These are phyloP conservation scores for Mycalesis mineus DNA, from an alignment of 2,888 invertebrate genomes.

Conservation along the genomic window DNA sequence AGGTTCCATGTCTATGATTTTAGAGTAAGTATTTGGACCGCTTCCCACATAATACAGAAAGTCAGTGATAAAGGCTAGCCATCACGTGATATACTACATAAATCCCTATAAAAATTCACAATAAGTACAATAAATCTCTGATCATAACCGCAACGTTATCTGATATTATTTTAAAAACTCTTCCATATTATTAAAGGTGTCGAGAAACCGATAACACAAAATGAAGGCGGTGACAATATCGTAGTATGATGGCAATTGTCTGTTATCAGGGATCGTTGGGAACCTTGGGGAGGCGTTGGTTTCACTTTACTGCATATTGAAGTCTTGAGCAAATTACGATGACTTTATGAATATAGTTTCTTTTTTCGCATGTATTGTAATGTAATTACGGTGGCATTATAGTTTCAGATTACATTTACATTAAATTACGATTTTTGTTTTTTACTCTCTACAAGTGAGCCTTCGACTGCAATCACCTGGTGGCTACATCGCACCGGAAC, in stretches of 20 bases:
- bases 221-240: slow-evolving; percentile 3
- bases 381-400: no score
- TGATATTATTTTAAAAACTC: slow-evolving; percentile 7
- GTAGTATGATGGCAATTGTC: slow-evolving; percentile 1
- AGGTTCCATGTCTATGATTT: no score
- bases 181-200: slow-evolving; percentile 1
- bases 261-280: slow-evolving; percentile 8
- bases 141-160: neutral
- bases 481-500: no score
- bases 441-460: no score
- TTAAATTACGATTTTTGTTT: no score
- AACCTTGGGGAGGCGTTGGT: slow-evolving; percentile 7
- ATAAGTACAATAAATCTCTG: neutral
- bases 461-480: no score
- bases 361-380: neutral
- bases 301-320: slow-evolving; percentile 16
- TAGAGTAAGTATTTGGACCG: no score
- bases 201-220: slow-evolving; percentile 5
- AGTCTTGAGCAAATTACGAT: slow-evolving; percentile 3
- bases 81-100: no score
- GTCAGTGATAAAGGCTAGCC: no score
- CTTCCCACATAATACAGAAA: no score
- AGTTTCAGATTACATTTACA: no score
- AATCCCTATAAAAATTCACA: neutral
- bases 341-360: neutral